Evolutionary conservation across 2,888 invertebrate genomes (phyloP).

Genomic region (Phengaris alcon): DNA sequence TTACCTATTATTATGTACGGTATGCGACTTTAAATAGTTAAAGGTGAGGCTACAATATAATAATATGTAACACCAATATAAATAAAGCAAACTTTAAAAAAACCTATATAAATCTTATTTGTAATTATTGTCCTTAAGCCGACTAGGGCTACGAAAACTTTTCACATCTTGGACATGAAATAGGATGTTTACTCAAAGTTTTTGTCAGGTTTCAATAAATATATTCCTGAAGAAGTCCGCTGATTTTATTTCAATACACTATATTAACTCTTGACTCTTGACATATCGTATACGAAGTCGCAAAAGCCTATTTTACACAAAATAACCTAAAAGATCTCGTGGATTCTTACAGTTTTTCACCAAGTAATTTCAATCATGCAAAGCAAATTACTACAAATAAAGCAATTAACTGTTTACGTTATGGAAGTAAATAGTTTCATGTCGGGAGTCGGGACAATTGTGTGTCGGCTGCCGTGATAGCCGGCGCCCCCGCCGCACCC

Average conservation of each 20-base stretch:
- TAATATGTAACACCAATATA: not conserved
- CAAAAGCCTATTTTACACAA: not conserved
- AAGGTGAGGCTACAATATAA: not conserved
- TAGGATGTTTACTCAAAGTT: too few species aligned
- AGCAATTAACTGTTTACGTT: constrained; percentile 30
- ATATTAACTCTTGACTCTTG: too few species aligned
- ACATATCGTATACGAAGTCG: too few species aligned
- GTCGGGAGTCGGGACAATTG: constrained; percentile 57
- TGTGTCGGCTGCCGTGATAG: constrained; percentile 29
- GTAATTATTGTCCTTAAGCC: too few species aligned
- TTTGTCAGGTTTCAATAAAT: not conserved
- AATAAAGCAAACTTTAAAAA: not conserved
- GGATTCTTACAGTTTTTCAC: not conserved
- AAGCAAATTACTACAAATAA: constrained; percentile 23
- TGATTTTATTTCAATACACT: too few species aligned
- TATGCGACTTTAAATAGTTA: too few species aligned
- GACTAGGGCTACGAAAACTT: too few species aligned
- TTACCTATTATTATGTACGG: too few species aligned
- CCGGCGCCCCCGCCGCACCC: constrained; percentile 38
- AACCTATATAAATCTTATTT: too few species aligned
- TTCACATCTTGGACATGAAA: too few species aligned
- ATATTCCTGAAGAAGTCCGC: not conserved
- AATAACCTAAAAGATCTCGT: not conserved
- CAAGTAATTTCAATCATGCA: not conserved
- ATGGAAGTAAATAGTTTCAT: constrained; percentile 41